Evolutionary conservation across 2,113 vertebrate genomes (phyloP).

Genomic region (Corvus hawaiiensis): DNA sequence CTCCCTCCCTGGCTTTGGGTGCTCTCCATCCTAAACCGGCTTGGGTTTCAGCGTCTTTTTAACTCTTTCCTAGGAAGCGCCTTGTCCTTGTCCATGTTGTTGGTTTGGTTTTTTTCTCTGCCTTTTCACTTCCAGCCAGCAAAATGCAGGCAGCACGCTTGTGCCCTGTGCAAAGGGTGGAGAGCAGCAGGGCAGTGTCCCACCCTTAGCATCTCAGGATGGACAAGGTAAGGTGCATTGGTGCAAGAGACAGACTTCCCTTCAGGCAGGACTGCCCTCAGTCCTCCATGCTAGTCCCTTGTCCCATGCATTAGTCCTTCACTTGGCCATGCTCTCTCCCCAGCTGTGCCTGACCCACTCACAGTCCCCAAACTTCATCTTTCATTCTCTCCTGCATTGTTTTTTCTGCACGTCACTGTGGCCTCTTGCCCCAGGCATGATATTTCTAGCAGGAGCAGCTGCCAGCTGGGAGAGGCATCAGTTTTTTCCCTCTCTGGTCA

Average conservation of each 20-base stretch:
- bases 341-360: not conserved
- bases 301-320: not conserved
- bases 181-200: not conserved
- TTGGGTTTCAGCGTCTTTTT: conserved; percentile 6
- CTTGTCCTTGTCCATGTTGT: not conserved
- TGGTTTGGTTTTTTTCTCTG: not conserved
- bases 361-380: not conserved
- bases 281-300: not conserved
- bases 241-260: not conserved
- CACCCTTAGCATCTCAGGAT: not conserved
- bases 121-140: not conserved
- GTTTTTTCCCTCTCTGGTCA: not conserved
- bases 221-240: not conserved
- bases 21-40: not conserved
- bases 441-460: not conserved
- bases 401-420: not conserved
- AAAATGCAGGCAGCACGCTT: not conserved
- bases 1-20: conserved; percentile 20
- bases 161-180: not conserved
- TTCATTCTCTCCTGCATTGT: not conserved
- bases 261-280: not conserved
- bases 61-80: conserved; percentile 45
- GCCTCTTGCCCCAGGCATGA: not conserved
- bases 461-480: not conserved
- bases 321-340: not conserved